Conservation (phyloP, 2,888 invertebrate species). For the Xiphydria camelus region DNA sequence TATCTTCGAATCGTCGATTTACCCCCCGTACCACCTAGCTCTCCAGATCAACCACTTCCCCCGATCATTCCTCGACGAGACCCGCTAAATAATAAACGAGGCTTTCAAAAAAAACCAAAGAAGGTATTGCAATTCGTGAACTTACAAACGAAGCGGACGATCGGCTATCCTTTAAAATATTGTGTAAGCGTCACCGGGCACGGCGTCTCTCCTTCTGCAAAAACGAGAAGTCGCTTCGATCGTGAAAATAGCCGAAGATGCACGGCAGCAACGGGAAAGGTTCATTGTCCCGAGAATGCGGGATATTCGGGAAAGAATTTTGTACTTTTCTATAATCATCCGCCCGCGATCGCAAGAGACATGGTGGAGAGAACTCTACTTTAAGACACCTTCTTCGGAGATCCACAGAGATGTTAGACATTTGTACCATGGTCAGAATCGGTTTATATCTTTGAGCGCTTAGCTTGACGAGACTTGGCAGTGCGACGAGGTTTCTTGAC, state of each 20-base stretch:
- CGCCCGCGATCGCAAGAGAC: constrained; percentile 4
- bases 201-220: not conserved
- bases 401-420: constrained; percentile 31
- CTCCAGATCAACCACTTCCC: constrained; percentile 12
- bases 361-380: not conserved
- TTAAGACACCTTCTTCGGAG: not conserved
- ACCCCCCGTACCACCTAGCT: too few species aligned
- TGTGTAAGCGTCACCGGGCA: constrained; percentile 6
- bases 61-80: constrained; percentile 19
- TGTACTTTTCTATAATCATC: constrained; percentile 37
- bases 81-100: constrained; percentile 14
- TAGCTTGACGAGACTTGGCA: constrained; percentile 51
- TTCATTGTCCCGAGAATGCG: constrained; percentile 9
- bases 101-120: constrained; percentile 14
- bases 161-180: constrained; percentile 39
- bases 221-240: not conserved
- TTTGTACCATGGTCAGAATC: constrained; percentile 50
- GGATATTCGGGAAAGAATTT: constrained; percentile 42
- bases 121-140: not conserved
- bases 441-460: constrained; percentile 52
- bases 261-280: not conserved
- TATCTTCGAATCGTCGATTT: too few species aligned
- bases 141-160: constrained; percentile 28
- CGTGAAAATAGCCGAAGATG: not conserved
- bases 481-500: constrained; percentile 48